phyloP scores from a whole-genome alignment of 2,888 invertebrate species.

The Scelioninae gen. 2 region DNA sequence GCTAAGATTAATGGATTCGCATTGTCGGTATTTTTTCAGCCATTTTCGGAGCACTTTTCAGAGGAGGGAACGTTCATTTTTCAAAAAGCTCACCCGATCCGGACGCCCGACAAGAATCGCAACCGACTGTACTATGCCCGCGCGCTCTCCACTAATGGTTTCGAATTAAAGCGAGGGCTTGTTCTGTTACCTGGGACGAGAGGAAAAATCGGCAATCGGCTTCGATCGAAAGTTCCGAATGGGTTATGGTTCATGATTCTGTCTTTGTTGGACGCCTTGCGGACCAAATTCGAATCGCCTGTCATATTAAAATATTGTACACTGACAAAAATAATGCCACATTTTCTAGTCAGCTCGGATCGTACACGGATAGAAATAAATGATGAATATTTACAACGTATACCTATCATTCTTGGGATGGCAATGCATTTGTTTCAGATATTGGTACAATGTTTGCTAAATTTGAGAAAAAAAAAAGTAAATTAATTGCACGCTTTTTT shows the following conservation, averaged over 20 bases:
- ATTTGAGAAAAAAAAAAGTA: too few species aligned
- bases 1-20: conserved; percentile 75
- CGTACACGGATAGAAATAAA: too few species aligned
- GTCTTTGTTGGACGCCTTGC: conserved; percentile 35
- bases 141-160: conserved; percentile 72
- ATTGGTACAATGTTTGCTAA: too few species aligned
- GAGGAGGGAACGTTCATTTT: conserved; percentile 73
- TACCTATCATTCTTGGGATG: too few species aligned
- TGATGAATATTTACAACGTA: too few species aligned
- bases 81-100: conserved; percentile 71
- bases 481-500: too few species aligned
- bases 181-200: conserved; percentile 57
- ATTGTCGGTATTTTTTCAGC: conserved; percentile 75
- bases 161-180: conserved; percentile 69
- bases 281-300: conserved; percentile 45
- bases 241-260: conserved; percentile 51
- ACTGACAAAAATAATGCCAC: too few species aligned
- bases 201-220: conserved; percentile 52
- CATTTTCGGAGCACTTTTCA: conserved; percentile 75
- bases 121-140: conserved; percentile 66
- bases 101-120: conserved; percentile 69
- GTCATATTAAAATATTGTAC: too few species aligned
- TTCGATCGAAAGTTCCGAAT: conserved; percentile 41
- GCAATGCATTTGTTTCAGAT: too few species aligned
- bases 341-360: too few species aligned